Base-by-base conservation (phyloP, 2,113 vertebrate genomes). In the Bambusicola thoracicus region DNA sequence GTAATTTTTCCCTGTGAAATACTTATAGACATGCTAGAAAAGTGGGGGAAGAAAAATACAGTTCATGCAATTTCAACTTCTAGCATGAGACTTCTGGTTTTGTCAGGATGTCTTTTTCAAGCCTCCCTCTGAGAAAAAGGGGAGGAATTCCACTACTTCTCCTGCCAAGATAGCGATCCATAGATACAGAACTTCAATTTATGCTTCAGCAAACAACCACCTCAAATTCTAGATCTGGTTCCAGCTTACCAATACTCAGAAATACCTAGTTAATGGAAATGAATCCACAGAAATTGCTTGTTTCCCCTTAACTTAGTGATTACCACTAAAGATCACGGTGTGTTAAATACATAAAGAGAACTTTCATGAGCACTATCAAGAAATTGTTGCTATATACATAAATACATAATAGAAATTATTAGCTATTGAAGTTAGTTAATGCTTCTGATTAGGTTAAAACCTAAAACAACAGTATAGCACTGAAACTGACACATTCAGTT, bases 21-120 rank as follows among this genome's bases (percentile, higher is more conserved):
- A 24, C 38, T 79, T 32, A n/a, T 24, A n/a, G 68, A 24, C 4
- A 3, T 30, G 6, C 13, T 43, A 48, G 67, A 36, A 79, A 65
- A 65, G 18, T 6, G 4, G 9, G 11, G 13, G 1, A 75, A 61
- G 7, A 77, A 82, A 89, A 67, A 8, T 7, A 6, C 24, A 87
- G 27, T 3, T 85, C 2, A 3, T 6, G 2, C 8, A 73, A 11
- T 44, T 69, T 61, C n/a, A 74, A 21, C 6, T 66, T 48, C 29
- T 30, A 51, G 18, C 44, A 62, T 0, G 0, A 77, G 15, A 73
- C 30, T n/a, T 32, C 3, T 12, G 55, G 73, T 49, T 69, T 73
- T 63, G 8, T 32, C n/a, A 81, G 46, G 24, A 46, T 2, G 25
- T 84, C 38, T 34, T 58, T 65, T 75, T n/a, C 40, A 85, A 82